These are phyloP conservation scores for Clepsis dumicolana DNA, from an alignment of 2,888 invertebrate species.

Conservation along the genomic window DNA sequence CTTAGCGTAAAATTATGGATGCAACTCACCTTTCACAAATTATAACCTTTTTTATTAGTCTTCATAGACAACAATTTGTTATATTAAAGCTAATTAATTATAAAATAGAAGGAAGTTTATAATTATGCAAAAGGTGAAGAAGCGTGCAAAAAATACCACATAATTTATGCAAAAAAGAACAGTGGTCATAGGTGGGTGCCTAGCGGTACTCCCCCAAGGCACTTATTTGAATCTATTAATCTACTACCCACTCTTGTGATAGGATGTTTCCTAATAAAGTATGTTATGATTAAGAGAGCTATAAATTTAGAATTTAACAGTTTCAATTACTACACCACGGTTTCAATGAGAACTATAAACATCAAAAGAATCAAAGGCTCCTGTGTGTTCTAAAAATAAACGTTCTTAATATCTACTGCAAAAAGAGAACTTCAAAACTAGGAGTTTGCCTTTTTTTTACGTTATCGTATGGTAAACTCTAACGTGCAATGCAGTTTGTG, in stretches of 20 bases:
- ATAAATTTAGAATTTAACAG: constrained; percentile 11
- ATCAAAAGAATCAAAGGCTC: background rate
- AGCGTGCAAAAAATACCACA: constrained; percentile 14
- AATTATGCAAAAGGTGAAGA: constrained; percentile 30
- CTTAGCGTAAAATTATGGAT: background rate
- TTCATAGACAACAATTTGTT: background rate
- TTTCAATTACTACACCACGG: background rate
- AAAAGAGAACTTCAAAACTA: too few species aligned
- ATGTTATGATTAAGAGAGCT: background rate
- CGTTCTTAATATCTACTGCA: too few species aligned
- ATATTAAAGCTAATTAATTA: constrained; percentile 26
- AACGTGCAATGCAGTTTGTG: constrained; percentile 19
- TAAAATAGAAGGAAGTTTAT: constrained; percentile 19
- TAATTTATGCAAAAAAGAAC: constrained; percentile 32
- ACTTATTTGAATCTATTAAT: constrained; percentile 10
- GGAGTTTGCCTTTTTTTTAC: background rate
- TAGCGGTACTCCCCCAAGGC: constrained; percentile 22
- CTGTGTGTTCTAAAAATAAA: background rate
- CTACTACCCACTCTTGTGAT: constrained; percentile 14
- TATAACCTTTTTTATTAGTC: background rate
- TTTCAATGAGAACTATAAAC: background rate
- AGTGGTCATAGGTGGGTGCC: constrained; percentile 26
- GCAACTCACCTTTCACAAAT: background rate
- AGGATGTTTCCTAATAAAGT: constrained; percentile 15
- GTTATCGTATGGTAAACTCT: background rate